Evolutionary conservation across 2,797 vertebrate species (phyloP).

Genomic region (Enteromius radiatus): DNA sequence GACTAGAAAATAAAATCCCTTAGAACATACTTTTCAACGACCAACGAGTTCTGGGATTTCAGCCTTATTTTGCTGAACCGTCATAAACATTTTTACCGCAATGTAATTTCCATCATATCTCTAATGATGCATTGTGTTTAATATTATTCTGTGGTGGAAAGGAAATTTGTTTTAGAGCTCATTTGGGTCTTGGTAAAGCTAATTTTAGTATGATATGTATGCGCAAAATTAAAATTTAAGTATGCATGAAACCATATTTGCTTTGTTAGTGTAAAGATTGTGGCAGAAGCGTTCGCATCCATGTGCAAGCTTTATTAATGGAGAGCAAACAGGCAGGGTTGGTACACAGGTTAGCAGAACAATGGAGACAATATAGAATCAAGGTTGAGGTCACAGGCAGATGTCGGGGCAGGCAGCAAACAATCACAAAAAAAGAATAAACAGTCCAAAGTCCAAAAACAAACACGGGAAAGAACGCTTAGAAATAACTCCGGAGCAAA

Average conservation of each 20-base stretch:
- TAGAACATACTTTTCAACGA: not conserved
- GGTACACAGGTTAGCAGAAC: too few relatives aligned
- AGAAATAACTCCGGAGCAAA: too few relatives aligned
- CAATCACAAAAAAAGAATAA: too few relatives aligned
- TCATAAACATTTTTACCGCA: not conserved
- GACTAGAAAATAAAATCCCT: conserved; percentile 7
- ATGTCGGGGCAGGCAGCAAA: too few relatives aligned
- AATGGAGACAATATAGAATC: too few relatives aligned
- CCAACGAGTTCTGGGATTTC: not conserved
- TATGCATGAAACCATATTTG: not conserved
- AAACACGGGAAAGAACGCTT: too few relatives aligned
- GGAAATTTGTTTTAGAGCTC: not conserved
- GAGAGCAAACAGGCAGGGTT: too few relatives aligned
- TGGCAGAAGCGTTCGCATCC: too few relatives aligned
- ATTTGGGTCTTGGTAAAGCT: not conserved
- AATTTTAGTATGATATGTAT: not conserved
- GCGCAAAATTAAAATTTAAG: not conserved
- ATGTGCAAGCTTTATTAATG: too few relatives aligned
- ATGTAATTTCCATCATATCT: not conserved
- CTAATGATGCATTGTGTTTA: not conserved
- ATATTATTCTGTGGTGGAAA: not conserved
- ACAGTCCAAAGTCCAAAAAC: too few relatives aligned
- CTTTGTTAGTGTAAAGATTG: not conserved
- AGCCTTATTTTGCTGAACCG: not conserved
- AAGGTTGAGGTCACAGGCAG: too few relatives aligned